Evolutionary conservation across 2,888 invertebrate genomes (phyloP).

Genomic region (Drosophila prolongata): DNA sequence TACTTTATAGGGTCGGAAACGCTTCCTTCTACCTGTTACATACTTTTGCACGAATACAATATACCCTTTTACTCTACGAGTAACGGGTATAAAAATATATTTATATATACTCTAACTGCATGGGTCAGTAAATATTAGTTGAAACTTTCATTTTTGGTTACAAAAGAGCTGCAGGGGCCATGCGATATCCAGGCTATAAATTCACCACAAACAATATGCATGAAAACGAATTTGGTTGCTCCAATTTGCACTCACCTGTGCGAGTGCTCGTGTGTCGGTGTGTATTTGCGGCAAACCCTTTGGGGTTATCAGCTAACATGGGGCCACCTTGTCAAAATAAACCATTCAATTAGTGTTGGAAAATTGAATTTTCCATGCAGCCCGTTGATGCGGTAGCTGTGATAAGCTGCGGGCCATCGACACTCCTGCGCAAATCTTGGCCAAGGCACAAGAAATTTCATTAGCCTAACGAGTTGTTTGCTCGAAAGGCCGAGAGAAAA

Average conservation of each 20-base stretch:
- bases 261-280: slow-evolving; percentile 9
- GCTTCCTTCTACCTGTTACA: no score
- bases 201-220: slow-evolving; percentile 45
- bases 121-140: neutral
- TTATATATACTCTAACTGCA: neutral
- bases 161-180: slow-evolving; percentile 15
- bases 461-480: slow-evolving; percentile 76
- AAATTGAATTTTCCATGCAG: slow-evolving; percentile 75
- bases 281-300: slow-evolving; percentile 45
- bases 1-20: no score
- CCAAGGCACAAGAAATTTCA: slow-evolving; percentile 62
- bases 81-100: no score
- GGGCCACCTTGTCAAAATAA: slow-evolving; percentile 72
- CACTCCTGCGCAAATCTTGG: slow-evolving; percentile 13
- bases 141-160: neutral
- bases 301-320: slow-evolving; percentile 61
- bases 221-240: slow-evolving; percentile 41
- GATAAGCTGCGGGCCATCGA: slow-evolving; percentile 66
- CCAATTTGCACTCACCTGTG: slow-evolving; percentile 33
- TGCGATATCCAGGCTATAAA: slow-evolving; percentile 46
- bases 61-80: no score
- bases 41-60: no score
- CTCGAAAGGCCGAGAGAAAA: slow-evolving; percentile 55
- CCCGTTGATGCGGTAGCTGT: slow-evolving; percentile 70
- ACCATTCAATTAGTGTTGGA: slow-evolving; percentile 73